Conservation (phyloP, 2,797 vertebrate species). For the Scleropages formosus region DNA sequence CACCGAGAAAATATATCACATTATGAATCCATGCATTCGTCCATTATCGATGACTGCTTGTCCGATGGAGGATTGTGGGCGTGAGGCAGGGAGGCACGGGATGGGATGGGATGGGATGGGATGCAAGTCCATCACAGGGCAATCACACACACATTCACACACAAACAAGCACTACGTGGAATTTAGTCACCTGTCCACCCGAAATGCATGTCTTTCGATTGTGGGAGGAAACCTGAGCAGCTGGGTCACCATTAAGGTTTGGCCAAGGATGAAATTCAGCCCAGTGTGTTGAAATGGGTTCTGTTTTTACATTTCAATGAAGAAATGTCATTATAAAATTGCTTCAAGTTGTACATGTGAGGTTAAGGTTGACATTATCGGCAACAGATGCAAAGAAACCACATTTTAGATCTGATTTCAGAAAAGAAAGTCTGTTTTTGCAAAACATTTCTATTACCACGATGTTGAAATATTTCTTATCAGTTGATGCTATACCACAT, state of each 20-base stretch:
- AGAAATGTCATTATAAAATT: not conserved
- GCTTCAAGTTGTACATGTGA: not conserved
- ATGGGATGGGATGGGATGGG: no score
- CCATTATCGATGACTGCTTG: no score
- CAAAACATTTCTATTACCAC: not conserved
- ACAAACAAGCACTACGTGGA: no score
- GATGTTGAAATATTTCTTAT: conserved; percentile 1
- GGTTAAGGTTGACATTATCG: not conserved
- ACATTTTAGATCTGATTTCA: not conserved
- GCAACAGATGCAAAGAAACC: not conserved
- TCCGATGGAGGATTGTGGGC: not conserved
- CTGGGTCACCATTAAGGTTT: conserved; percentile 11
- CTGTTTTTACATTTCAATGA: not conserved
- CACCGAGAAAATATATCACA: no score
- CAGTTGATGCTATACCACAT: conserved; percentile 1
- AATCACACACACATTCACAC: no score
- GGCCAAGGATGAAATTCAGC: conserved; percentile 4
- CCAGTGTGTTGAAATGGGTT: conserved; percentile 12
- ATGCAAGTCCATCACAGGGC: no score
- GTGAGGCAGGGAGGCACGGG: not conserved
- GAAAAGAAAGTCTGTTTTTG: not conserved
- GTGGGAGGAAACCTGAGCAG: no score
- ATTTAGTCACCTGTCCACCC: no score
- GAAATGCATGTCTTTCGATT: no score
- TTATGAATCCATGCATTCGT: not conserved